Evolutionary conservation across 1,140 invertebrate species (phyloP), one percentile per base, ranked within the genome.

Genomic region (Euura lappo): DNA sequence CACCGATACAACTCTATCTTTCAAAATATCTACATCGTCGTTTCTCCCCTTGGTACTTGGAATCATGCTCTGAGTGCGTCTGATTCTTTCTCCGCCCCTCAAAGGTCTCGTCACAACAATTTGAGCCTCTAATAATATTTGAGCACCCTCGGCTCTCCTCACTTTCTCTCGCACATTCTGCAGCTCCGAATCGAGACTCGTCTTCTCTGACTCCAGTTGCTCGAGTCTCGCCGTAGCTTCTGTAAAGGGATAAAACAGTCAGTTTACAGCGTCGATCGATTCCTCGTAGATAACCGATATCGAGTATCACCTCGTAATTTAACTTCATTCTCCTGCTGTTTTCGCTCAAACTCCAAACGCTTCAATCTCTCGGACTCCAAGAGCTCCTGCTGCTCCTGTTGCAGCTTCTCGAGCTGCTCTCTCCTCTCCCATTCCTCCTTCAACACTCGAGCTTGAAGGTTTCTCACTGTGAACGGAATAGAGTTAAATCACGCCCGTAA

Each of bases 371-470:
- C 94, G 78, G 92, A 90, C 82, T 94, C 92, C 68, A 95, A 82
- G 77, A 95, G 87, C 78, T 90, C 83, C 71, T 90, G 89, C 80
- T 95, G 94, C 82, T 95, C 93, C 79, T 92, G 90, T 84, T 95
- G 93, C 10, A 95, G 82, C 71, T 89, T 88, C 85, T 96, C 94
- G 65, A 96, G 82, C 83, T 95, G 93, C 82, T 95, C 94, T 76
- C 94, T 81, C 81, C 92, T 93, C 79, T 94, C 93, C 93, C 93
- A 95, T 88, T 95, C 94, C 87, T 96, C 94, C 60, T 92, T 89
- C 70, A 96, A 86, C 65, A 96, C 92, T 79, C 93, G 91, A 74
- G 83, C 84, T 83, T 86, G 84, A 44, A 86, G 72, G 72, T 68
- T 77, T 67, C 83, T 75, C 6, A 85, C 84, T 85, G 46, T 43